Evolutionary conservation across 2,888 invertebrate species (phyloP).

Genomic region (Mystacides longicornis): DNA sequence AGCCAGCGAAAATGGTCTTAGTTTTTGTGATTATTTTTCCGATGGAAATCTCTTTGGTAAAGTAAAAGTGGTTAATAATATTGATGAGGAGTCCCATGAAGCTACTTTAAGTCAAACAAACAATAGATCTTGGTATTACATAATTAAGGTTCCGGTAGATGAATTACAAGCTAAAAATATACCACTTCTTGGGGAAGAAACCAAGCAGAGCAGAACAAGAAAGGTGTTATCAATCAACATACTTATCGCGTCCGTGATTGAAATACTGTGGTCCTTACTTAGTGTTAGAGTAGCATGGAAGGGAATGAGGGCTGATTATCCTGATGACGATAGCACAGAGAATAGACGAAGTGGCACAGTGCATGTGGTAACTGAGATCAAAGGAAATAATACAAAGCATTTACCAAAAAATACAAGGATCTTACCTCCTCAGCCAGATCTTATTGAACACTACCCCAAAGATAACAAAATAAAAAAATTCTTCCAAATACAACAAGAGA

Average conservation of each 20-base stretch:
- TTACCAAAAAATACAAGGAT: constrained; percentile 39
- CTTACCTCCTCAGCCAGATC: constrained; percentile 43
- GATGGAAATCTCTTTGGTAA: constrained; percentile 14
- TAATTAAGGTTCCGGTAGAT: constrained; percentile 16
- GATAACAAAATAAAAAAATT: constrained; percentile 47
- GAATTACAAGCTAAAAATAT: constrained; percentile 17
- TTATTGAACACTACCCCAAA: constrained; percentile 49
- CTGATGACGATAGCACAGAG: constrained; percentile 42
- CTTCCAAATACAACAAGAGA: constrained; percentile 39
- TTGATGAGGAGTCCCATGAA: not conserved
- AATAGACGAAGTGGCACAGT: constrained; percentile 42
- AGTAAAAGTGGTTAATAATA: constrained; percentile 6
- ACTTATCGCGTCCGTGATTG: constrained; percentile 50
- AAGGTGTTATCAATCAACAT: constrained; percentile 52
- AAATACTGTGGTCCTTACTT: constrained; percentile 53
- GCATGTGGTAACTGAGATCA: constrained; percentile 49
- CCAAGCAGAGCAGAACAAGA: constrained; percentile 26
- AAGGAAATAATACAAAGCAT: constrained; percentile 44
- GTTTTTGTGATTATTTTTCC: constrained; percentile 19
- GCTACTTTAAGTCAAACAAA: not conserved
- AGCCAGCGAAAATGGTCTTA: constrained; percentile 32
- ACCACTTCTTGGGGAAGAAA: constrained; percentile 18
- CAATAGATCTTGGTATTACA: constrained; percentile 12
- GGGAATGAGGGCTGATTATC: constrained; percentile 55
- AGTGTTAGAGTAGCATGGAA: constrained; percentile 52